Percentiles rank a stretch among this genome's conserved stretches.
These are phyloP conservation scores for Icerya purchasi DNA, from an alignment of 2,888 invertebrate species.

Conservation along the genomic window DNA sequence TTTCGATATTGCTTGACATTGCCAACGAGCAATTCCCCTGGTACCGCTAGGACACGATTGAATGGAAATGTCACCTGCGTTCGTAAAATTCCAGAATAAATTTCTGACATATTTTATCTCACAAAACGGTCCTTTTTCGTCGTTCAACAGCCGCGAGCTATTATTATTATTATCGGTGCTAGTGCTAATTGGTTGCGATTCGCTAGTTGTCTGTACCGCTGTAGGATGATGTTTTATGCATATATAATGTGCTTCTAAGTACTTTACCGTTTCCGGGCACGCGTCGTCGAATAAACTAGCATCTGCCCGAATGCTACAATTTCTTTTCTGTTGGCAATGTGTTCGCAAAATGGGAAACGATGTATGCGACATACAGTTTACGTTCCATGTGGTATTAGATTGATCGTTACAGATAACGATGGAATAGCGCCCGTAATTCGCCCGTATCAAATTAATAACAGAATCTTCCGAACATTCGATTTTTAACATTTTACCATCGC, in stretches of 20 bases:
- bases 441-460: constrained; percentile 71
- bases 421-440: constrained; percentile 86
- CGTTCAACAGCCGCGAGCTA: neutral
- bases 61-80: constrained; percentile 43
- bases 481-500: constrained; percentile 74
- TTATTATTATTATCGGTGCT: constrained; percentile 18
- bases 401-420: constrained; percentile 91
- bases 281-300: constrained; percentile 79
- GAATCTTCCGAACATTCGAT: constrained; percentile 77
- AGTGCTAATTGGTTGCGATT: neutral
- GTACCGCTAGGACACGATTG: constrained; percentile 80
- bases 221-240: constrained; percentile 49
- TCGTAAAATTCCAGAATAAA: constrained; percentile 71
- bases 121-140: constrained; percentile 26
- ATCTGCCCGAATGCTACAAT: constrained; percentile 74
- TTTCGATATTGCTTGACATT: constrained; percentile 10
- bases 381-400: constrained; percentile 89
- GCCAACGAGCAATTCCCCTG: constrained; percentile 48
- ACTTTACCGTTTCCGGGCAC: constrained; percentile 75
- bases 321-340: constrained; percentile 76
- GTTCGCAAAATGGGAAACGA: constrained; percentile 69
- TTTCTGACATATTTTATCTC: constrained; percentile 49
- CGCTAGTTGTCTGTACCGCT: constrained; percentile 11
- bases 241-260: constrained; percentile 80
- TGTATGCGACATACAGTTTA: constrained; percentile 81